Evolutionary conservation across 2,113 vertebrate genomes (phyloP).

Genomic region (Cryptotis parvus): DNA sequence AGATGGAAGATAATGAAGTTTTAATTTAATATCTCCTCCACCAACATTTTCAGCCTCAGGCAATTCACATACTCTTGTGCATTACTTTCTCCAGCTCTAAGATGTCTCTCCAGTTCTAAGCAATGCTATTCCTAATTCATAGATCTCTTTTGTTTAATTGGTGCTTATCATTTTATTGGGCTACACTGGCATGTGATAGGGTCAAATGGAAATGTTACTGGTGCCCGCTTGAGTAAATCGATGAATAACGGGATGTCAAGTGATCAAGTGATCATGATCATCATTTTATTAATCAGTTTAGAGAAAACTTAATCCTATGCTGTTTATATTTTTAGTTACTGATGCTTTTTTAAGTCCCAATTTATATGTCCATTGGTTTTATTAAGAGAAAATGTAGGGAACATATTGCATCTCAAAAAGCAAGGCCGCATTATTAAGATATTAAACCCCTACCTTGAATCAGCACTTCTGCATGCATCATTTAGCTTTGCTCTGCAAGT

Average conservation of each 20-base stretch:
- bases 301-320: too few relatives aligned
- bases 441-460: not conserved
- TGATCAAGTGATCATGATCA: too few relatives aligned
- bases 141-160: not conserved
- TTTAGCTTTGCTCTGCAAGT: not conserved
- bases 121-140: not conserved
- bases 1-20: not conserved
- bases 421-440: not conserved
- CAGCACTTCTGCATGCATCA: not conserved
- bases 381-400: not conserved
- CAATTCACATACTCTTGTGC: not conserved
- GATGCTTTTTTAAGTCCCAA: too few relatives aligned
- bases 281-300: too few relatives aligned
- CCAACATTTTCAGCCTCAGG: not conserved
- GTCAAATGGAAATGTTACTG: too few relatives aligned
- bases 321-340: too few relatives aligned
- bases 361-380: too few relatives aligned
- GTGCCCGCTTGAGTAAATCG: too few relatives aligned
- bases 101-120: too few relatives aligned
- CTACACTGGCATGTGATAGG: too few relatives aligned
- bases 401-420: not conserved
- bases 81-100: conserved; percentile 26
- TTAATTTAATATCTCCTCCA: not conserved
- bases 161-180: too few relatives aligned
- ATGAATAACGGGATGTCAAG: too few relatives aligned